Evolutionary conservation across 2,113 vertebrate genomes (phyloP), one percentile per base, ranked within the genome.

Genomic region (Cynopterus brachyotis): DNA sequence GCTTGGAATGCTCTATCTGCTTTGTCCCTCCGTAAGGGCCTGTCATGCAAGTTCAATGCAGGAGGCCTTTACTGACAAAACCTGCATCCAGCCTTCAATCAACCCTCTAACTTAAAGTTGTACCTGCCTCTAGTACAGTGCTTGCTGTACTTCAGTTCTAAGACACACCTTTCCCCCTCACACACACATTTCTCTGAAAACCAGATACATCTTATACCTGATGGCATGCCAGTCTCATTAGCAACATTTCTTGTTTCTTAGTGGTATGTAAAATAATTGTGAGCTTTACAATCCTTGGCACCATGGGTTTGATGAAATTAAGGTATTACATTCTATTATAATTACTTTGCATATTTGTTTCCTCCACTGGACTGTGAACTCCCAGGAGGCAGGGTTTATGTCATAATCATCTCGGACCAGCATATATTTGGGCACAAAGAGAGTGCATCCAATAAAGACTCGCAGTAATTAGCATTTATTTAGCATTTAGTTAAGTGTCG

Each of bases 211-310:
- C 64, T 96, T 95, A 69, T 9, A 47, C 87, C 20, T 55, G 45
- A 73, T 9, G 13, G 17, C 47, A 86, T 69, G 26, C 32, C 67
- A 89, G 47, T 53, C 82, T 83, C 32, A 60, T 82, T 66, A 93
- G 64, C 2, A 83, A 35, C 22, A 94, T 69, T 94, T 95, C 70
- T 95, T 88, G 53, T 64, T 84, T 64, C 62, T 94, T 57, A 30
- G 37, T 85, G 53, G 42, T 57, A 73, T 60, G 10, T 60, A 79
- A 92, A 86, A 50, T 82, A 90, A 94, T 3, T 64, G 24, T 69
- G 32, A 85, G 16, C 28, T 26, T 91, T 47, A 87, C 4, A 89
- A 95, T 75, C 76, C 92, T 6, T 76, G 24, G 26, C 30, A 89
- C 30, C 62, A 92, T 3, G 92, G 42, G 86, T 73, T 13, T 73